These are phyloP conservation scores for Hypselothyrea guttata DNA, from an alignment of 2,888 invertebrate genomes.

Conservation along the genomic window DNA sequence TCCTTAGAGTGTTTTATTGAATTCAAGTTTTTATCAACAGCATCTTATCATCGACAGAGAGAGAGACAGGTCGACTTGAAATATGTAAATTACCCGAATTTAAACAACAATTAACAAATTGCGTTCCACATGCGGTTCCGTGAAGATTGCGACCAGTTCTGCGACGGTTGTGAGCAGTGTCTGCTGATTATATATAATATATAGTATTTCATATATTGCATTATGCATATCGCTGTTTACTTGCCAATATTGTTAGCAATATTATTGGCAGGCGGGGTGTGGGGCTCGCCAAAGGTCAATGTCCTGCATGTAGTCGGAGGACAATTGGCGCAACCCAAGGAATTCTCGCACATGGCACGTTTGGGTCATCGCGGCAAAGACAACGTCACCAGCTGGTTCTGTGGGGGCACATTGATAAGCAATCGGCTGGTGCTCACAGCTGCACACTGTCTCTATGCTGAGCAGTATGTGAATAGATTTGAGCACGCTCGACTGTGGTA, in stretches of 20 bases:
- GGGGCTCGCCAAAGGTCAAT: too few relatives aligned
- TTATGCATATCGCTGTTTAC: too few relatives aligned
- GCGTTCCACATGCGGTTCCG: too few relatives aligned
- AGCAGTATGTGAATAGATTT: slow-evolving; percentile 38
- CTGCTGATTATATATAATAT: too few relatives aligned
- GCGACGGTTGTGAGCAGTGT: too few relatives aligned
- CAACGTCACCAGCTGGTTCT: slow-evolving; percentile 62
- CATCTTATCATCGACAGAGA: too few relatives aligned
- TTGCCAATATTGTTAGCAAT: too few relatives aligned
- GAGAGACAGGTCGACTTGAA: background rate
- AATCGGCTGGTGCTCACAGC: slow-evolving; percentile 58
- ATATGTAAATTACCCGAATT: background rate
- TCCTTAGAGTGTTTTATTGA: too few relatives aligned
- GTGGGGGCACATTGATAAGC: slow-evolving; percentile 75
- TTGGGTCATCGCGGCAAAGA: slow-evolving; percentile 45
- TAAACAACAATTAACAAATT: background rate
- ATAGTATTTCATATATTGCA: too few relatives aligned
- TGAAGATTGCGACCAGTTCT: too few relatives aligned
- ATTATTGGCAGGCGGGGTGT: too few relatives aligned
- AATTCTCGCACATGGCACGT: slow-evolving; percentile 78
- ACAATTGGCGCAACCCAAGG: slow-evolving; percentile 66
- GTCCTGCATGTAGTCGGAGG: slow-evolving; percentile 62
- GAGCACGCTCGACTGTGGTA: background rate
- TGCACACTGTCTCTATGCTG: slow-evolving; percentile 54
- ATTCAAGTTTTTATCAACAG: too few relatives aligned